Base-by-base conservation (phyloP, 2,113 vertebrate species). In the Saguinus midas region DNA sequence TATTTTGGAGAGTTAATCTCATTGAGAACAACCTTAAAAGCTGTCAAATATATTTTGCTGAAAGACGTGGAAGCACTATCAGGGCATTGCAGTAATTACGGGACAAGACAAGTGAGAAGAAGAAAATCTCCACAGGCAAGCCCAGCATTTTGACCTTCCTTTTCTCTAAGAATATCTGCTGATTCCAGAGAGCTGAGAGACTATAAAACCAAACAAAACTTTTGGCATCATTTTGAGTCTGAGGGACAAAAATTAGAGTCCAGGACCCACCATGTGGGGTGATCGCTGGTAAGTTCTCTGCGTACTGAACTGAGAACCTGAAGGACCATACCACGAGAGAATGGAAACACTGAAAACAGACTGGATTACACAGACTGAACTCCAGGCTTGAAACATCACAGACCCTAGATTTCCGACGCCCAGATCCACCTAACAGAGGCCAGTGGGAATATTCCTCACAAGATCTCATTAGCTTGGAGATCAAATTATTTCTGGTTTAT, bases 401-500 rank as follows among this genome's bases (percentile, higher is more conserved):
- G 48, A 8, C 9, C 48, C 10, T 21, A 27, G 57, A 20, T 80
- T 52, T 72, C 29, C 37, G 17, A 7, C 11, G 68, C 87, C 55
- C 10, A 58, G 40, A 32, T 14, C 13, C n/a, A 70, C 45, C 73
- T 55, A 25, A 72, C 40, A 75, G 73, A 90, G 76, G 32, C 18
- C 43, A 35, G 25, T 48, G 57, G 64, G 75, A 48, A 25, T 43
- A n/a, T 9, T 81, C 35, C 43, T 75, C 58, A 37, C 90, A 85
- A 68, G 37, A 68, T 82, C 66, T 50, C 57, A 93, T 55, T 81
- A 43, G 13, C 45, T 90, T 50, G 76, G 32, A 48, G 73, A 95
- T 93, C 48, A 87, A 82, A 90, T 93, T 86, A 96, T 68, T 93
- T 95, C 73, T 82, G 81, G 80, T 73, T 43, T 81, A 76, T 93